Percentiles rank a stretch among this genome's conserved stretches.
Conservation (phyloP, 1,140 invertebrate genomes). For the Neodiprion pinetum region DNA sequence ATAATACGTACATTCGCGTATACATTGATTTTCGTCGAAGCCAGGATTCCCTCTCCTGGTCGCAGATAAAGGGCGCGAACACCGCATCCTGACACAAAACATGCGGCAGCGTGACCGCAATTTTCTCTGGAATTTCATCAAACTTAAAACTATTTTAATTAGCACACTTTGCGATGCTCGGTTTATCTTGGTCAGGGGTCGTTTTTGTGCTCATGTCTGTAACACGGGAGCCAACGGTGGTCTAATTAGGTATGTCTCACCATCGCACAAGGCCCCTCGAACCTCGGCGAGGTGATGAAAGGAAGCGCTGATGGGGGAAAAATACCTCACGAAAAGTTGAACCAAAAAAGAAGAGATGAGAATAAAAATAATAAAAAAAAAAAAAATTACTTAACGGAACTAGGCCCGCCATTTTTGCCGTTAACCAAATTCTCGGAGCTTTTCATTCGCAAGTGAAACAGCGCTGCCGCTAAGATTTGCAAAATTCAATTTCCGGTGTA, state of each 20-base stretch:
- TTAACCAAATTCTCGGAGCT: no score
- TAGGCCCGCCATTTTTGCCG: not conserved
- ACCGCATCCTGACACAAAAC: not conserved
- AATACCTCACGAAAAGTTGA: not conserved
- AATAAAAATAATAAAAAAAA: not conserved
- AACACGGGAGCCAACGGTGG: not conserved
- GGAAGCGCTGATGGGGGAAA: not conserved
- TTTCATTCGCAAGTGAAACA: no score
- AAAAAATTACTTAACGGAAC: not conserved
- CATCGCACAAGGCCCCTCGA: not conserved
- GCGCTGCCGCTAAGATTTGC: no score
- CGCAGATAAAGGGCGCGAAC: no score
- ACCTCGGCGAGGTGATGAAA: not conserved
- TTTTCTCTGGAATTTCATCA: constrained; percentile 1
- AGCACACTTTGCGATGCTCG: not conserved
- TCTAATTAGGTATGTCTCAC: constrained; percentile 5
- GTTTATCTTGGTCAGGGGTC: constrained; percentile 4
- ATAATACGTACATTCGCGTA: no score
- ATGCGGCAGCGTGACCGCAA: not conserved
- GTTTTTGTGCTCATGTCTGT: not conserved
- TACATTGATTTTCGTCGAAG: no score
- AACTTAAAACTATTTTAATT: constrained; percentile 8
- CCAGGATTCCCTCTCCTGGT: no score
- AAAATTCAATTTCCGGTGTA: no score
- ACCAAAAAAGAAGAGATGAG: not conserved